phyloP scores from a whole-genome alignment of 2,797 vertebrate species.

The Melanotaenia boesemani region DNA sequence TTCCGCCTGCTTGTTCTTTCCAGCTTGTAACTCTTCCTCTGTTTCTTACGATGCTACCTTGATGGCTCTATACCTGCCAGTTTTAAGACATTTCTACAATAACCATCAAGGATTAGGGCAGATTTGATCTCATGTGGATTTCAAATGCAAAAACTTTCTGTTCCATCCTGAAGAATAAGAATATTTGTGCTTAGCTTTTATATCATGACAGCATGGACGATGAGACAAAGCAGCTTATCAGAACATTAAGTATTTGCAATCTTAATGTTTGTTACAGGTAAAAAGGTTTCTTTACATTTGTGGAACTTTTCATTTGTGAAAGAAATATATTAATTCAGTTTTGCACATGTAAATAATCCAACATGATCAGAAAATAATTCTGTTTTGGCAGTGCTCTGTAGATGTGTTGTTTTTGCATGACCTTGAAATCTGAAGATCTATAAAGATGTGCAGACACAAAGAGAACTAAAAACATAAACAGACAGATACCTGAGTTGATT shows the following conservation, averaged over 20 bases:
- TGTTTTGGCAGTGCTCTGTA: neutral
- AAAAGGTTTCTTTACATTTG: too few relatives aligned
- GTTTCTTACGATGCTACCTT: neutral
- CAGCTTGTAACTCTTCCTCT: slow-evolving; percentile 6
- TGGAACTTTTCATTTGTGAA: too few relatives aligned
- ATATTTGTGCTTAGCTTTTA: too few relatives aligned
- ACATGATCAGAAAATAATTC: neutral
- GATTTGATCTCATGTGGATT: too few relatives aligned
- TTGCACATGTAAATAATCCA: neutral
- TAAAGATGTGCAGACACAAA: neutral
- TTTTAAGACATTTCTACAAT: neutral
- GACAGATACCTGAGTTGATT: neutral
- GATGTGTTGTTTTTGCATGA: neutral
- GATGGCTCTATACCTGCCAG: neutral
- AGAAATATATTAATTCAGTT: too few relatives aligned
- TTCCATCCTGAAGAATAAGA: too few relatives aligned
- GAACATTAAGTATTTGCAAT: too few relatives aligned
- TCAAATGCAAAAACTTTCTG: too few relatives aligned
- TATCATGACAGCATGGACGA: too few relatives aligned
- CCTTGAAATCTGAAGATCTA: neutral
- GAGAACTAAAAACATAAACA: neutral
- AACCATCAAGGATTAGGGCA: too few relatives aligned
- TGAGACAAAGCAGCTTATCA: too few relatives aligned
- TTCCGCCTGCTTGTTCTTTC: slow-evolving; percentile 12
- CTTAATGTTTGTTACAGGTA: too few relatives aligned